phyloP scores from a whole-genome alignment of 2,113 vertebrate genomes.

The Saguinus midas region DNA sequence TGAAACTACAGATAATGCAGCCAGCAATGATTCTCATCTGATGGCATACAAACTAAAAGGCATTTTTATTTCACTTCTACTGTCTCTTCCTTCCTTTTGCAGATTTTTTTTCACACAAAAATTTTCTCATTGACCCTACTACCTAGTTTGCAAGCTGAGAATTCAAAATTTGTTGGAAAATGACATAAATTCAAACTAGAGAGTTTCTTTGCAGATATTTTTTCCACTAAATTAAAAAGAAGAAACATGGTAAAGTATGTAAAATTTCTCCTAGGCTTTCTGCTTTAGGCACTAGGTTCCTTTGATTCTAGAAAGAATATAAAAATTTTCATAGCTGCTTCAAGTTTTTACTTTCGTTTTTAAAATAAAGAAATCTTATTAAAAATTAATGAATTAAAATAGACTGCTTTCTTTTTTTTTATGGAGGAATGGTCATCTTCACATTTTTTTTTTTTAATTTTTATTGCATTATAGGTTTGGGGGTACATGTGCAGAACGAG shows the following conservation, averaged over 20 bases:
- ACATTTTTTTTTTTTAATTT: neutral
- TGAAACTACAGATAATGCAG: neutral
- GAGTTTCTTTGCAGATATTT: neutral
- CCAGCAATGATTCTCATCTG: neutral
- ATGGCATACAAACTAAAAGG: neutral
- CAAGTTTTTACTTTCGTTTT: neutral
- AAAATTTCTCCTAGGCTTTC: neutral
- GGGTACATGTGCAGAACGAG: no score
- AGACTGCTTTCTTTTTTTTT: neutral
- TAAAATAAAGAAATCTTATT: neutral
- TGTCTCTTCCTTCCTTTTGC: neutral
- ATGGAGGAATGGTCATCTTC: no score
- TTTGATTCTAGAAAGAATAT: neutral
- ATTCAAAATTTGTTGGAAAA: neutral
- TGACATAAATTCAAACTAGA: neutral
- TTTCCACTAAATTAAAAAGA: neutral
- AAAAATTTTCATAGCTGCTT: neutral
- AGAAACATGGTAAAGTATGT: neutral
- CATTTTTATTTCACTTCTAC: neutral
- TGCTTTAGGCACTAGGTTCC: neutral
- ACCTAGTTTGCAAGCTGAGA: neutral
- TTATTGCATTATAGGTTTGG: no score
- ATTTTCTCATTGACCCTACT: neutral
- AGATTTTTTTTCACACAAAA: neutral
- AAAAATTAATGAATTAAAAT: conserved; percentile 13